A percentile compares a stretch with the other conserved stretches of the same genome.
Conservation (phyloP, 1,140 invertebrate species). For the Bombus sibiricus region DNA sequence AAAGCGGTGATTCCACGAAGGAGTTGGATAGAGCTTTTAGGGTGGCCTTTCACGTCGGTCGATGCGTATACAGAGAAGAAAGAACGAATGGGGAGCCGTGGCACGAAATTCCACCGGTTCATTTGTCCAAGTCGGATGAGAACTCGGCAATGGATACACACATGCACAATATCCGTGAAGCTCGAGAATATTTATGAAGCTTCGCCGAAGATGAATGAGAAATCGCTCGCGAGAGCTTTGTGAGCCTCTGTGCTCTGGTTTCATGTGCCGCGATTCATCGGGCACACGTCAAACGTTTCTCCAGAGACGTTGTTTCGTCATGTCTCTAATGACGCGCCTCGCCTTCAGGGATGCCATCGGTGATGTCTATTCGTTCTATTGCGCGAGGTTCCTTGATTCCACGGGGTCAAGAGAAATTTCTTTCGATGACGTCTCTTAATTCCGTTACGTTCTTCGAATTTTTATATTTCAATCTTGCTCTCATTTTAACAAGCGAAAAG, state of each 20-base stretch:
- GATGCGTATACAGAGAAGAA: neutral
- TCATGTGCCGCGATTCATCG: conserved; percentile 20
- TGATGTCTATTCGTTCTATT: neutral
- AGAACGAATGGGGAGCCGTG: neutral
- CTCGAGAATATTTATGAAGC: conserved; percentile 52
- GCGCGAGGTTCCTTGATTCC: neutral
- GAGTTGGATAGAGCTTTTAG: neutral
- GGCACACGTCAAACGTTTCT: conserved; percentile 35
- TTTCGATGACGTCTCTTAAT: neutral
- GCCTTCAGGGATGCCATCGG: conserved; percentile 9
- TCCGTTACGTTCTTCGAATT: too few relatives aligned
- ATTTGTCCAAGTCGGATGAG: conserved; percentile 48
- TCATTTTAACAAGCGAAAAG: too few relatives aligned
- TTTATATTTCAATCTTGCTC: too few relatives aligned
- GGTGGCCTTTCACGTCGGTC: neutral
- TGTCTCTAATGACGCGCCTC: neutral
- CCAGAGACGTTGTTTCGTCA: conserved; percentile 41
- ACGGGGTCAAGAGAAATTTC: neutral
- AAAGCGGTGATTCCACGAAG: neutral
- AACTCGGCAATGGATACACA: conserved; percentile 42
- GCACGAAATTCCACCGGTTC: conserved; percentile 30
- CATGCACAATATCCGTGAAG: conserved; percentile 21
- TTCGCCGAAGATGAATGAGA: conserved; percentile 41
- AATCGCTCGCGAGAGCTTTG: conserved; percentile 36
- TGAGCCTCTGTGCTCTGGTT: conserved; percentile 8